These are phyloP conservation scores for Aethes cnicana DNA, from an alignment of 2,888 invertebrate genomes.

Conservation along the genomic window DNA sequence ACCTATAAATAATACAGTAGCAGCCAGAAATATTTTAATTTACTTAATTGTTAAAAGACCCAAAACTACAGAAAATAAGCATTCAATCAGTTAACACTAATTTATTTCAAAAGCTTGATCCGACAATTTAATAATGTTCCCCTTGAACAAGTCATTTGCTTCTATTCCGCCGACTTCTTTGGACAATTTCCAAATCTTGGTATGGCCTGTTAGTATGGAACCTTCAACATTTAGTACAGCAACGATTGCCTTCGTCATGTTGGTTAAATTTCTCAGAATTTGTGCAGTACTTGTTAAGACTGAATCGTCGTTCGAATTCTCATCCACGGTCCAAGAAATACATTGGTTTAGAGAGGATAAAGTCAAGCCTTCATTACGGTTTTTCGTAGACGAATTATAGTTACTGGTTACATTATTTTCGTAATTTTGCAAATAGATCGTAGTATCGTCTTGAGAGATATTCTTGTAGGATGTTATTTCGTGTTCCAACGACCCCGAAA, in stretches of 20 bases:
- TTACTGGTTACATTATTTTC: too few relatives aligned
- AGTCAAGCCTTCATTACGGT: background rate
- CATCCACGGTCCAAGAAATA: slow-evolving; percentile 30
- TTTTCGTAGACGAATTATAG: slow-evolving; percentile 9
- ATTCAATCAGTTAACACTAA: background rate
- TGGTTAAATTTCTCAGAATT: slow-evolving; percentile 31
- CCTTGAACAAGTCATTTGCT: slow-evolving; percentile 36
- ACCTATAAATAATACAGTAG: too few relatives aligned
- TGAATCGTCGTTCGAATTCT: slow-evolving; percentile 28
- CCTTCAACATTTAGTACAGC: slow-evolving; percentile 35
- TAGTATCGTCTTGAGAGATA: background rate
- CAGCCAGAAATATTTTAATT: too few relatives aligned
- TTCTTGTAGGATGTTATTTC: background rate
- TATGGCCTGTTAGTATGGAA: slow-evolving; percentile 23
- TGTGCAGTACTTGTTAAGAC: slow-evolving; percentile 28
- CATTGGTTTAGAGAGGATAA: slow-evolving; percentile 25
- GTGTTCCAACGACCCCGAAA: slow-evolving; percentile 9
- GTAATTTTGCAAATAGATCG: too few relatives aligned
- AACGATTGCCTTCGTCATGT: slow-evolving; percentile 33
- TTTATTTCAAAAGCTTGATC: slow-evolving; percentile 20
- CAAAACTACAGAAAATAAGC: slow-evolving; percentile 13
- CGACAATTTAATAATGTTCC: slow-evolving; percentile 31
- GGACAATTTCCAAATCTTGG: slow-evolving; percentile 37
- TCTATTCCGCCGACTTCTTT: slow-evolving; percentile 32
- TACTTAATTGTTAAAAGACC: background rate